A percentile compares a stretch with the other conserved stretches of the same genome.
These are phyloP conservation scores for Notarius lentiginosus DNA, from an alignment of 2,113 vertebrate genomes.

Conservation along the genomic window DNA sequence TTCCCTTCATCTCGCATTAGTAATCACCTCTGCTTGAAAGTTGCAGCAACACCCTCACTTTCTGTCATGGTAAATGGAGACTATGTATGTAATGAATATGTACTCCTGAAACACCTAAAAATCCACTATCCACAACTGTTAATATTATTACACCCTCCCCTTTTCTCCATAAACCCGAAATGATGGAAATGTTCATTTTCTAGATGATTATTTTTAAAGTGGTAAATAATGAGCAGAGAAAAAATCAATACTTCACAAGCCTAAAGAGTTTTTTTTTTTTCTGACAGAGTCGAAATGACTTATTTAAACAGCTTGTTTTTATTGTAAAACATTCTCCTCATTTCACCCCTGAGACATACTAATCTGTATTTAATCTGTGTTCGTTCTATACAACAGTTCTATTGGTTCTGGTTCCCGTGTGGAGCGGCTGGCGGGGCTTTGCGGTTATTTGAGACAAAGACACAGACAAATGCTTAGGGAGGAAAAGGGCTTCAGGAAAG, in stretches of 20 bases:
- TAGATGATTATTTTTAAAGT: background rate
- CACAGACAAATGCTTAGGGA: conserved; percentile 85
- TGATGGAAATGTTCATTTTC: background rate
- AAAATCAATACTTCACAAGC: background rate
- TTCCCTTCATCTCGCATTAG: background rate
- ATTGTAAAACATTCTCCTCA: background rate
- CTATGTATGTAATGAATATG: background rate
- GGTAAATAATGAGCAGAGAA: background rate
- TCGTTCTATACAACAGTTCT: conserved; percentile 31
- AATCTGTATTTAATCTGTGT: background rate
- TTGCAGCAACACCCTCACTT: background rate
- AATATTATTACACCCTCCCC: background rate
- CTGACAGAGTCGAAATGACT: too few relatives aligned
- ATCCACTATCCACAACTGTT: background rate
- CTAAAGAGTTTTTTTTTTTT: background rate
- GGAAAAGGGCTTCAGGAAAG: conserved; percentile 80
- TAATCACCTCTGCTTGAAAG: background rate
- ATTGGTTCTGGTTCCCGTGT: conserved; percentile 67
- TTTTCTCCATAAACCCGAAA: background rate
- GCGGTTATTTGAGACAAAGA: conserved; percentile 89
- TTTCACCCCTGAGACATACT: background rate
- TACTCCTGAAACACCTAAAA: background rate
- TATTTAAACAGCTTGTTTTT: background rate
- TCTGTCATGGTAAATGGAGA: background rate
- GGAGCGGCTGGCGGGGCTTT: conserved; percentile 84